A percentile compares a stretch with the other conserved stretches of the same genome.
phyloP scores from a whole-genome alignment of 2,113 vertebrate genomes.

The Thryonomys swinderianus region DNA sequence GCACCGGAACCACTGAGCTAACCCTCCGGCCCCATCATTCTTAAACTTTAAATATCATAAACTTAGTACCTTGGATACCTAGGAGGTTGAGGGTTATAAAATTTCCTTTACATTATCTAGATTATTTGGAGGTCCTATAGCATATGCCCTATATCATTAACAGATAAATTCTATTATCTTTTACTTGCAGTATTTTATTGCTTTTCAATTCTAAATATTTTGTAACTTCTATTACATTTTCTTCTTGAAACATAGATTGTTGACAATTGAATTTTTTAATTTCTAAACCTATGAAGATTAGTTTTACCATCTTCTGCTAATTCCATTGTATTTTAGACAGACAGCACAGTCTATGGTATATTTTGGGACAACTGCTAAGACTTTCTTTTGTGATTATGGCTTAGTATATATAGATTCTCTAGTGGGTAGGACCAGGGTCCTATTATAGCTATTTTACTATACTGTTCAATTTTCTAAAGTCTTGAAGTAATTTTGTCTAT shows the following conservation, averaged over 20 bases:
- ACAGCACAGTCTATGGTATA: neutral
- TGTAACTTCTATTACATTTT: neutral
- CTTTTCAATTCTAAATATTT: neutral
- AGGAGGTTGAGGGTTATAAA: no score
- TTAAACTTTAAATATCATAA: no score
- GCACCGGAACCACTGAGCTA: no score
- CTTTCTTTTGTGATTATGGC: neutral
- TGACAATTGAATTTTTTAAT: neutral
- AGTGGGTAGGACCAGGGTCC: neutral
- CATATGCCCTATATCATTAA: neutral
- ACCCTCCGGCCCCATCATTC: no score
- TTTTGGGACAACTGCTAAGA: neutral
- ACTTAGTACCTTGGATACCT: no score
- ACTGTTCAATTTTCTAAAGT: neutral
- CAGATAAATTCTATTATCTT: neutral
- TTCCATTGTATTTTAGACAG: neutral
- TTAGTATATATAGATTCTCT: neutral
- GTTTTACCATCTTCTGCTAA: neutral
- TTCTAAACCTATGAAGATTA: neutral
- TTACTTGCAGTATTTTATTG: neutral
- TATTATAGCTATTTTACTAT: neutral
- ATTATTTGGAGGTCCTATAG: no score
- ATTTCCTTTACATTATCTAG: no score
- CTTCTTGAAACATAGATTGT: neutral
- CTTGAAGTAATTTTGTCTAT: neutral